Base-by-base conservation (phyloP, 23 tunicate genomes). In the Trididemnum clinides region DNA sequence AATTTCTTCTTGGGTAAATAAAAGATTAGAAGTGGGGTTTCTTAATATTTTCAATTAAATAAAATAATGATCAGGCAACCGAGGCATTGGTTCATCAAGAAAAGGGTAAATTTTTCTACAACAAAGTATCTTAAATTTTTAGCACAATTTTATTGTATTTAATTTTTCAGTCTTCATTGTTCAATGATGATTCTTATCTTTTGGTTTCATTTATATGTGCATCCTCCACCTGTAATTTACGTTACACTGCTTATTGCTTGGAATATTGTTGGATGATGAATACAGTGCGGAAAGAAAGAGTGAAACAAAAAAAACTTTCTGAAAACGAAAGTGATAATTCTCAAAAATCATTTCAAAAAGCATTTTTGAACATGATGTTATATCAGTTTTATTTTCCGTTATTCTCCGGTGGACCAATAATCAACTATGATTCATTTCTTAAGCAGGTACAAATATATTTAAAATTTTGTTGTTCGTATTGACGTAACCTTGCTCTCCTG, bases 381-480 rank as follows among this genome's bases (percentile, higher is more conserved):
- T 91, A 83, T 83, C 88, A 87, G 57, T 58, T 92, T 51, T 92
- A 92, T 71, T 87, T 84, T 75, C 97, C 97, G 20, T 33, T 92
- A 34, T 69, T 82, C 31, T 44, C 59, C 38, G 97, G 97, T 1
- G 97, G 97, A 15, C 97, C 97, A 51, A 66, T 92, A 27, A 66
- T 92, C 3, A 92, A 77, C 38, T 92, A 87, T 58, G 71, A 92
- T 54, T 44, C 54, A 0, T 92, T 92, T 63, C 23, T 4, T 19
- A 20, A 79, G n/a, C 95, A 90, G 82, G 91, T 88, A 59, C 18
- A 4, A 15, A 59, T 26, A 12, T 59, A 44, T 44, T 15, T 44
- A 7, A 44, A 44, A 44, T 7, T 44, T 44, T 10, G 54, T 44
- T 44, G 54, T 44, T 44, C 54, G 10, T 10, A 10, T 10, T 15